Evolutionary conservation across 1,140 invertebrate genomes (phyloP).

Genomic region (Drosophila nannoptera): DNA sequence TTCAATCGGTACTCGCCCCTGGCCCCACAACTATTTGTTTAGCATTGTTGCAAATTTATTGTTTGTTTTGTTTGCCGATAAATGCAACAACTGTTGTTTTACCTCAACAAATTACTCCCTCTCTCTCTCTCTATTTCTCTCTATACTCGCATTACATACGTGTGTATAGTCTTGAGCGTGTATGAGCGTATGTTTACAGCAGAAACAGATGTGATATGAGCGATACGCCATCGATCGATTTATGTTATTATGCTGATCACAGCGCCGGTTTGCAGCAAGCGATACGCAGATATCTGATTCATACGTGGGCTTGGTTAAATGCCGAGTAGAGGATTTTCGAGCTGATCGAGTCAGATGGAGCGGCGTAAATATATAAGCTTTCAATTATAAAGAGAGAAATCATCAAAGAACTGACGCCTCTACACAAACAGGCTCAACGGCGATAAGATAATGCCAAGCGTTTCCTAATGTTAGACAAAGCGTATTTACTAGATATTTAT

Average conservation of each 20-base stretch:
- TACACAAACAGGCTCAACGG: neutral
- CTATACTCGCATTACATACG: neutral
- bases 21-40: slow-evolving; percentile 1
- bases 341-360: too few relatives aligned
- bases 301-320: slow-evolving; percentile 4
- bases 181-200: neutral
- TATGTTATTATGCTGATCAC: slow-evolving; percentile 36
- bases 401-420: neutral
- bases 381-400: neutral
- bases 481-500: slow-evolving; percentile 34
- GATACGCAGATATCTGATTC: neutral
- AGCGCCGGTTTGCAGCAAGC: neutral
- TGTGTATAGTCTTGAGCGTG: neutral
- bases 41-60: slow-evolving; percentile 23
- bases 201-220: slow-evolving; percentile 20
- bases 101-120: slow-evolving; percentile 28
- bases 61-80: slow-evolving; percentile 27
- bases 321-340: neutral
- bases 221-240: slow-evolving; percentile 34
- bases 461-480: slow-evolving; percentile 32
- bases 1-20: neutral
- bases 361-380: too few relatives aligned
- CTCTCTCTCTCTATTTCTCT: slow-evolving; percentile 7
- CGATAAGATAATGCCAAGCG: slow-evolving; percentile 42
- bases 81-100: slow-evolving; percentile 35